A percentile compares a stretch with the other conserved stretches of the same genome.
Conservation (phyloP, 2,113 vertebrate species). For the Eulemur macaco region DNA sequence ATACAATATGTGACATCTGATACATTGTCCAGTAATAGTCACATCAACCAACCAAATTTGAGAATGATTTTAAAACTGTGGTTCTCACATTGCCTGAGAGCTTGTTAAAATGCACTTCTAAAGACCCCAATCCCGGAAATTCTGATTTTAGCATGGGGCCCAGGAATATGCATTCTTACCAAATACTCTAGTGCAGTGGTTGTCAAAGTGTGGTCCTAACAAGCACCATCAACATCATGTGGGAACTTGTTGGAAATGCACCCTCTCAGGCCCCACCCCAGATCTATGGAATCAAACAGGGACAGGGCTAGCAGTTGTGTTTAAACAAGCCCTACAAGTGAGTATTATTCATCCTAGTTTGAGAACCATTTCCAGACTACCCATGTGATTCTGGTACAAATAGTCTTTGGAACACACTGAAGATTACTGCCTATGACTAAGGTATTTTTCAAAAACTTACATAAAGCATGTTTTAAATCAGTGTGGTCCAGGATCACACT, state of each 20-base stretch:
- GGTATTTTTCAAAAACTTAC: constrained; percentile 35
- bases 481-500: background rate
- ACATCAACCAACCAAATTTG: constrained; percentile 14
- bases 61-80: constrained; percentile 33
- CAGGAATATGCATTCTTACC: background rate
- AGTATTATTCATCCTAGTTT: background rate
- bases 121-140: background rate
- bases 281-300: background rate
- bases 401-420: constrained; percentile 9
- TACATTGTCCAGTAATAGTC: constrained; percentile 29
- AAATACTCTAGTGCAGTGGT: background rate
- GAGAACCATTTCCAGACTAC: background rate
- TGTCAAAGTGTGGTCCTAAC: background rate
- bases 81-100: background rate
- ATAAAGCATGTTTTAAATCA: constrained; percentile 35
- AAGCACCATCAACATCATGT: background rate
- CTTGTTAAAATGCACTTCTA: background rate
- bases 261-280: background rate
- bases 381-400: constrained; percentile 31
- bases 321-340: background rate
- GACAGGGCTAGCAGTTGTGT: background rate
- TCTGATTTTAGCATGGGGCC: background rate
- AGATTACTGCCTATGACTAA: background rate
- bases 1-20: background rate
- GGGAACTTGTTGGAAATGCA: background rate